phyloP scores from a whole-genome alignment of 2,113 vertebrate species.

The Petromus typicus region DNA sequence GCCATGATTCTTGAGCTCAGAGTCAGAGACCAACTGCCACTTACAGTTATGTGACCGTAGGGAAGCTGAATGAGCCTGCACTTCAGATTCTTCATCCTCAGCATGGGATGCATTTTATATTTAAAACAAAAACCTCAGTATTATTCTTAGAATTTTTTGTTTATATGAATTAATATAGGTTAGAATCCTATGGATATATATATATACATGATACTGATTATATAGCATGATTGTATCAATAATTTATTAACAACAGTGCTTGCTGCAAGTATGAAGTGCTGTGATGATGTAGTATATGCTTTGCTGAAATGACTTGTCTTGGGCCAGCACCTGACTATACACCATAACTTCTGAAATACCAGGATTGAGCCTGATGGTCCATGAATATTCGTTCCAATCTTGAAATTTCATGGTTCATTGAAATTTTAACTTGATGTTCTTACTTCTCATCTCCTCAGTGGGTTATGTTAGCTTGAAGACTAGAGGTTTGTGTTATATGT shows the following conservation, averaged over 20 bases:
- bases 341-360: not conserved
- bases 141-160: not conserved
- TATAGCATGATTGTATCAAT: not conserved
- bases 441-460: not conserved
- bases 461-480: not conserved
- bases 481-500: not conserved
- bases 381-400: not conserved
- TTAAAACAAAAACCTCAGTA: not conserved
- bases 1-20: not conserved
- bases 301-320: not conserved
- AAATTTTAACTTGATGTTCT: constrained; percentile 36
- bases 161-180: not conserved
- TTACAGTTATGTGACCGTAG: not conserved
- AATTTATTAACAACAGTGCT: not conserved
- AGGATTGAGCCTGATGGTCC: not conserved
- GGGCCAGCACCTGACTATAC: not conserved
- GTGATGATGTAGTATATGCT: not conserved
- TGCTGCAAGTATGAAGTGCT: not conserved
- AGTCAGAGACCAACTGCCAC: not conserved
- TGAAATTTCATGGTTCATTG: constrained; percentile 3
- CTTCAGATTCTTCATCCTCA: not conserved
- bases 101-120: not conserved
- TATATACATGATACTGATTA: not conserved
- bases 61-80: not conserved
- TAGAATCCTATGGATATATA: not conserved